Conservation (phyloP, 2,888 invertebrate genomes). For the Agrochola lychnidis region DNA sequence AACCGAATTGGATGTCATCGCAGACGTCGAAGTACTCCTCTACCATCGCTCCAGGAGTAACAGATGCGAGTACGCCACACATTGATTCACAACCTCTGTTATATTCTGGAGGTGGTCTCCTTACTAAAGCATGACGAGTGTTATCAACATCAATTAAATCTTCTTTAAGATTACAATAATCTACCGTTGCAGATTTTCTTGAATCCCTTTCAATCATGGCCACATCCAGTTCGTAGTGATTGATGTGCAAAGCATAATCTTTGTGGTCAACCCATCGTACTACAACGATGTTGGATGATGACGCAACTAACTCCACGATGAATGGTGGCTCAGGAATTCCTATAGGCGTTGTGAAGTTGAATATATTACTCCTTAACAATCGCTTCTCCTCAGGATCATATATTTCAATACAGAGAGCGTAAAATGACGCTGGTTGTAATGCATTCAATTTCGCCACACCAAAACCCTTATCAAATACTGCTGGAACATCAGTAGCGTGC, state of each 20-base stretch:
- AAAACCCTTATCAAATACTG: conserved; percentile 62
- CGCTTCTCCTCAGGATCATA: conserved; percentile 73
- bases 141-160: conserved; percentile 75
- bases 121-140: conserved; percentile 80
- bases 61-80: conserved; percentile 80
- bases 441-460: conserved; percentile 72
- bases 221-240: conserved; percentile 82
- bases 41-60: conserved; percentile 77
- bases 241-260: conserved; percentile 78
- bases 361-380: conserved; percentile 79
- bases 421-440: conserved; percentile 82
- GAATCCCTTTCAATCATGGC: conserved; percentile 77
- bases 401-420: conserved; percentile 84
- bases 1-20: conserved; percentile 69
- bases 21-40: conserved; percentile 84
- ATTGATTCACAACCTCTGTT: conserved; percentile 81
- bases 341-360: conserved; percentile 80
- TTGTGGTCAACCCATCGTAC: conserved; percentile 84
- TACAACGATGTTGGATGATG: conserved; percentile 74
- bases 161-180: conserved; percentile 77
- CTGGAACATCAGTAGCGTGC: conserved; percentile 74
- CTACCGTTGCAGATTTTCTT: conserved; percentile 70
- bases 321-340: conserved; percentile 86
- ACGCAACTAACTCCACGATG: conserved; percentile 81
- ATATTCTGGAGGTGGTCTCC: conserved; percentile 82